Percentiles rank a stretch among this genome's conserved stretches.
Conservation (phyloP, 2,888 invertebrate species). For the Axea sp. region DNA sequence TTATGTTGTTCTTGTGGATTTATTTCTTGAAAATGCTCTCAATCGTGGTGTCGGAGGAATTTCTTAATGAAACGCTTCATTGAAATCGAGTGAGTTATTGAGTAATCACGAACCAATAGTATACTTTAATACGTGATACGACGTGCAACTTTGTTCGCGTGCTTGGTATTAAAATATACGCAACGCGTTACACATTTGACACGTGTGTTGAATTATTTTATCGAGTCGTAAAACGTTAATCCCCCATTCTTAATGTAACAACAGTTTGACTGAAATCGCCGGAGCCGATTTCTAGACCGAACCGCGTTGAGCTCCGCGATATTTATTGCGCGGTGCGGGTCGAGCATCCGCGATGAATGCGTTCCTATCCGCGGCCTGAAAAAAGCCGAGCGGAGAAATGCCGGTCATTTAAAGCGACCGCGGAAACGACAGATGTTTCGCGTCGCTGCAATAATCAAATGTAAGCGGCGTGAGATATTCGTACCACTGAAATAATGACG, state of each 20-base stretch:
- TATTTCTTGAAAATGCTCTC: no score
- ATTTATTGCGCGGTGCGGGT: constrained; percentile 33
- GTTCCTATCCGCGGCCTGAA: constrained; percentile 16
- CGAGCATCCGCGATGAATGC: constrained; percentile 27
- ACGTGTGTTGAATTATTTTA: constrained; percentile 29
- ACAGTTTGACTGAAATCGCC: constrained; percentile 40
- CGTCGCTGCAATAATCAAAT: constrained; percentile 12
- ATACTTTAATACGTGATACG: constrained; percentile 2
- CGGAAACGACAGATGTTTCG: constrained; percentile 35
- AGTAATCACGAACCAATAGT: constrained; percentile 6
- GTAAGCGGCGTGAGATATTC: no score
- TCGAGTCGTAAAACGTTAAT: constrained; percentile 36
- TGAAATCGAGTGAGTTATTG: constrained; percentile 17
- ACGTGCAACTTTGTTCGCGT: constrained; percentile 20
- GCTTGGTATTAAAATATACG: constrained; percentile 41
- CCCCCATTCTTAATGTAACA: constrained; percentile 34
- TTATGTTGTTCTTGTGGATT: no score
- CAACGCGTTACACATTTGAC: constrained; percentile 27
- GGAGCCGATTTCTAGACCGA: constrained; percentile 37
- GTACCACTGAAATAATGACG: no score
- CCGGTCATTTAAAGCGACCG: constrained; percentile 32
- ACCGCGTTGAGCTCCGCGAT: constrained; percentile 18
- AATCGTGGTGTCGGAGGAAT: no score
- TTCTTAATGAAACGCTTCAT: constrained; percentile 17
- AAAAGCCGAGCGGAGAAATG: constrained; percentile 27